Evolutionary conservation across 2,888 invertebrate genomes (phyloP).

Genomic region (Ormyrus rosae): DNA sequence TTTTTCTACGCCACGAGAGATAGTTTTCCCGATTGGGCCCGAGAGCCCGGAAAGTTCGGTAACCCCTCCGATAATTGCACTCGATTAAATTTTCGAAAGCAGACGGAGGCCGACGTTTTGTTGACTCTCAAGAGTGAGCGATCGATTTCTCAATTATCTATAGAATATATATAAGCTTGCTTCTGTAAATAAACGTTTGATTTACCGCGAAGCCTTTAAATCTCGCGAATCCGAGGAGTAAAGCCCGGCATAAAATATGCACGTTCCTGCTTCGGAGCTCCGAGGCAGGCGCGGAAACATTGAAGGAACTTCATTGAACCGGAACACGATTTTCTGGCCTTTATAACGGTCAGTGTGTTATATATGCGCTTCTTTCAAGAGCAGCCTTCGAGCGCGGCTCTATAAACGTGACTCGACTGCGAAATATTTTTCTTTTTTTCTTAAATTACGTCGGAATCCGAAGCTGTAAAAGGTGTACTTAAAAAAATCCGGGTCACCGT

Average conservation of each 20-base stretch:
- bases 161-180: too few species aligned
- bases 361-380: constrained; percentile 19
- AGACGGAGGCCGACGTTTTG: too few species aligned
- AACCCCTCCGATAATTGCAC: too few species aligned
- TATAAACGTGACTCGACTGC: background rate
- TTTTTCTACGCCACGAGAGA: too few species aligned
- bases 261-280: too few species aligned
- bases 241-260: too few species aligned
- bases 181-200: too few species aligned
- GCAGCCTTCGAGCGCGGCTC: constrained; percentile 7
- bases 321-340: constrained; percentile 41
- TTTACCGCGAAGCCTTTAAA: too few species aligned
- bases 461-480: background rate
- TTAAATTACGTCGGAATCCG: background rate
- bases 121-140: too few species aligned
- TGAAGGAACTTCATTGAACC: constrained; percentile 32
- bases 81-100: too few species aligned
- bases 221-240: too few species aligned
- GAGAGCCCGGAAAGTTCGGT: background rate
- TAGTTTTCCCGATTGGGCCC: background rate
- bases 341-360: constrained; percentile 38
- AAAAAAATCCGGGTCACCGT: background rate
- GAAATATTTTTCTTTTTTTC: background rate
- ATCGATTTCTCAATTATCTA: too few species aligned
- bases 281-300: background rate